Evolutionary conservation across 35 echinoderm and acorn worm genomes (phyloP), one percentile per base, ranked within the genome.

Genomic region (Anneissia japonica): DNA sequence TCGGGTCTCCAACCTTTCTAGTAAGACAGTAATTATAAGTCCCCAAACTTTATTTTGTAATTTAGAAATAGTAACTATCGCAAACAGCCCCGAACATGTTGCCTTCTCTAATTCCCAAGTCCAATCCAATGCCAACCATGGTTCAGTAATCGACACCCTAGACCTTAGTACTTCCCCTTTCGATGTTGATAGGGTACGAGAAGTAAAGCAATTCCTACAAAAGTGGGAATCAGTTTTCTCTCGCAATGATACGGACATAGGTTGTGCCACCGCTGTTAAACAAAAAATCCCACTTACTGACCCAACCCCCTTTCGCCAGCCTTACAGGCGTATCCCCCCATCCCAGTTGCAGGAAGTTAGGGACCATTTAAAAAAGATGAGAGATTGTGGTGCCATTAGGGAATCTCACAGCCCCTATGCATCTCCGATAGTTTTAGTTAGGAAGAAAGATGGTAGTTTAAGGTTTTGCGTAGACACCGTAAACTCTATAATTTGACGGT

Each of bases 391-490:
- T 0, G n/a, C 75, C 16, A 93, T 93, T 46, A n/a, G 88, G 34
- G 81, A 82, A 32, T 89, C 87, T 1, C 31, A 86, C 30, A 93
- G 91, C 43, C 91, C 87, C 0, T 93, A 83, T 82, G 82, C 87
- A 39, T 80, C 87, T 0, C 75, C 74, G 21, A 76, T 86, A 34
- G 91, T 93, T 11, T 38, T 89, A 31, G 91, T 93, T 6, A 80
- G 26, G 10, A 89, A n/a, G n/a, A n/a, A 93, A 35, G 91, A 89
- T 82, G 87, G 86, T 0, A 80, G 81, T 31, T 80, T 86, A 11
- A 9, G 93, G 30, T 79, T 91, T n/a, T 90, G 88, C 73, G 41
- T 90, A 2, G 85, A 88, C 91, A 94, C 43, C n/a, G 93, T 0
- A 77, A 64, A 35, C 37, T 79, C 16, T 79, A 87, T 79, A 30